Base-by-base conservation (phyloP, 2,888 invertebrate species). In the Netelia inedita region DNA sequence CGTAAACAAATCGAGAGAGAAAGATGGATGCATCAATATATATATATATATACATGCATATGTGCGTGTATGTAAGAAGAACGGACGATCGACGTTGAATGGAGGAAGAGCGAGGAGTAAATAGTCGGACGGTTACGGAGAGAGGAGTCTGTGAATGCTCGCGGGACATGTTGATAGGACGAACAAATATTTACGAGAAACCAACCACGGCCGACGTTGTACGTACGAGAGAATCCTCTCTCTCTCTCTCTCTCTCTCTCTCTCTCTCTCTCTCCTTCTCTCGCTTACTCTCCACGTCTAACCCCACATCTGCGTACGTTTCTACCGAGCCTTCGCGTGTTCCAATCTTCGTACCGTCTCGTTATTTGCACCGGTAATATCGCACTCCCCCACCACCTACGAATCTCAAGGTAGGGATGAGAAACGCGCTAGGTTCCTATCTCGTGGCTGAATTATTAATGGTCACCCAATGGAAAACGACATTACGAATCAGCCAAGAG, bases 181-280 rank as follows among this genome's bases (percentile, higher is more conserved):
- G 86, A 79, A 85, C 91, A 91, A 91, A 92, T 91, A 92, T 92
- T 91, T 92, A 90, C 91, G 87, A 84, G 88, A 89, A 90, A 89
- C 89, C 90, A 87, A 86, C 89, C 87, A 85, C 86, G 88, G 85
- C 86, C 86, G 85, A 81, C 84, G 88, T 86, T 88, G 85, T 85
- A 82, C 86, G 87, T 79, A 81, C 71, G 79, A 75, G 59, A 74
- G 59, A 71, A 81, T 19, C 65, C 71, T 50, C 57, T 66, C 23
- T 72, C 79, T 59, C 21, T 35, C 63, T 71, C 19, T 16, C 53
- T 50, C 53, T 16, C 65, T 63, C 69, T 28, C 61, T 61, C 50
- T 50, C 8, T 28, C 59, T 35, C 50, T 61, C 35, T 59, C 16
- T 43, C 23, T 65, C 57, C 55, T 68, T 43, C 65, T 10, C 71